A percentile compares a stretch with the other conserved stretches of the same genome.
Evolutionary conservation across 53 echinoderm and acorn worm genomes (phyloP).

Genomic region (Stichopus horrens): DNA sequence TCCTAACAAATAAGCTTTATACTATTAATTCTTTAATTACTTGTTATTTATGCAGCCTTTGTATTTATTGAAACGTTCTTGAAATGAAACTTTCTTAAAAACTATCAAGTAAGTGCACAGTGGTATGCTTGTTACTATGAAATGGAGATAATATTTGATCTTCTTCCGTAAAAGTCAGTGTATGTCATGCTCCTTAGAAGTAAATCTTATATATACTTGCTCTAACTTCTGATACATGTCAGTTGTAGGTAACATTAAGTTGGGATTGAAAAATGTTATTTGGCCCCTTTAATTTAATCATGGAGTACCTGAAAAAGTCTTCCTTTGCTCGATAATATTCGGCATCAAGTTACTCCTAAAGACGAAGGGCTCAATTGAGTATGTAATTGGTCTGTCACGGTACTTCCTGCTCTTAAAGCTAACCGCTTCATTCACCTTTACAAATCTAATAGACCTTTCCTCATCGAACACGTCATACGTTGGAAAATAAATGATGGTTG

Average conservation of each 20-base stretch:
- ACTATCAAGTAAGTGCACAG: too few species aligned
- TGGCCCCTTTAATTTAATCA: slow-evolving; percentile 16
- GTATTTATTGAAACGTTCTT: too few species aligned
- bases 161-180: slow-evolving; percentile 14
- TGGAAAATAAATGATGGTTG: too few species aligned
- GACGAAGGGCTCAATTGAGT: slow-evolving; percentile 18
- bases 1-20: too few species aligned
- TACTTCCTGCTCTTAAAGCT: slow-evolving; percentile 10
- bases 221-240: background rate
- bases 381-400: slow-evolving; percentile 43
- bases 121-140: background rate
- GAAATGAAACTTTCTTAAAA: too few species aligned
- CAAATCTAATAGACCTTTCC: background rate
- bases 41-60: too few species aligned
- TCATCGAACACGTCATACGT: background rate
- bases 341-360: slow-evolving; percentile 22
- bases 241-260: slow-evolving; percentile 1
- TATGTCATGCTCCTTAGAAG: slow-evolving; percentile 14
- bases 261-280: background rate
- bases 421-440: background rate
- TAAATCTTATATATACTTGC: background rate
- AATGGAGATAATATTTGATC: background rate
- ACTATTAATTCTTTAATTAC: too few species aligned
- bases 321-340: slow-evolving; percentile 14
- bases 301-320: slow-evolving; percentile 3